Base-by-base conservation (phyloP, 2,888 invertebrate genomes). In the Abscondita cerata region DNA sequence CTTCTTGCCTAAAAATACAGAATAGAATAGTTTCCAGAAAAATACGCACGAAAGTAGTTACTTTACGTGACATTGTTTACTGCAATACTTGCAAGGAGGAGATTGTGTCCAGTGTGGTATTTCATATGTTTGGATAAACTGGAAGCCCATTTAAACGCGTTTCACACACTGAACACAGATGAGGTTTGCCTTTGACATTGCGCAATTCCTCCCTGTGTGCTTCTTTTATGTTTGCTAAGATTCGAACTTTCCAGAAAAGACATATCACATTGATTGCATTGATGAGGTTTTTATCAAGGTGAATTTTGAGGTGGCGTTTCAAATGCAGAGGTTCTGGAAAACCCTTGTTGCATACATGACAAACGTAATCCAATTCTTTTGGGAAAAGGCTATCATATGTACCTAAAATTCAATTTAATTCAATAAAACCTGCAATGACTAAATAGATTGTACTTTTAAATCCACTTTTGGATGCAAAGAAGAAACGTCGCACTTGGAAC, bases 41-140 rank as follows among this genome's bases (percentile, higher is more conserved):
- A n/a, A n/a, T n/a, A n/a, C n/a, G n/a, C n/a, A n/a, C n/a, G n/a
- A n/a, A n/a, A n/a, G 1, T 47, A 59, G 73, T 72, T 61, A 78
- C 80, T 71, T 83, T 83, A 82, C 82, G 67, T 82, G n/a, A n/a
- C n/a, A 83, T 63, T 81, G 81, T 61, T 82, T 82, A 20, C 76
- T 77, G 66, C 83, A 83, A 69, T 77, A 80, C 54, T 81, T 76
- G 58, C 83, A 83, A 20, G 79, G 75, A 82, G 71, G 41, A 83
- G 71, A 68, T 82, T 82, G 67, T 81, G 81, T 2, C 82, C 82
- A 1, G 83, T 83, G 67, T 83, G 83, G 68, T 82, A 81, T 65
- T 83, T 83, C 81, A 81, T 82, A 64, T 83, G 83, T 69, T 83
- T 83, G 0, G 82, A 81, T 33, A 83, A 73, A 65, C 82, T 82